Percentiles rank a stretch among this genome's conserved stretches.
Evolutionary conservation across 2,888 invertebrate species (phyloP).

Genomic region (Pecten maximus): DNA sequence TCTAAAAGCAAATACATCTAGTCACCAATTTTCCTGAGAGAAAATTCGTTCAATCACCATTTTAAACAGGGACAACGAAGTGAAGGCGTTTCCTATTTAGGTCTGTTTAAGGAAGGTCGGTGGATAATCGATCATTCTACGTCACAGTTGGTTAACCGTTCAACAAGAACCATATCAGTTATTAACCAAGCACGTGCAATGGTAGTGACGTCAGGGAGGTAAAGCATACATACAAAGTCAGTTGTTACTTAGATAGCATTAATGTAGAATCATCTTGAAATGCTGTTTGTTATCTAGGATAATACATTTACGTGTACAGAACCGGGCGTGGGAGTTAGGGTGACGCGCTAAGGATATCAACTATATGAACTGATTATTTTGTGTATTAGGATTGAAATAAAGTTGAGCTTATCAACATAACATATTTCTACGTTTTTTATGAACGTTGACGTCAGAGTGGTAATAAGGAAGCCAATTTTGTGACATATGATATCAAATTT

Average conservation of each 20-base stretch:
- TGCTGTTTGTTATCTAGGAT: not conserved
- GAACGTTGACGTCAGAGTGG: not conserved
- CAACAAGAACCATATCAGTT: not conserved
- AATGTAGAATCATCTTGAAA: not conserved
- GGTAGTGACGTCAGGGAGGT: not conserved
- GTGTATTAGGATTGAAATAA: not conserved
- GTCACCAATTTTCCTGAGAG: not conserved
- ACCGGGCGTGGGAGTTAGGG: not conserved
- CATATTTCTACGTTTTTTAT: not conserved
- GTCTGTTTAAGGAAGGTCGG: not conserved
- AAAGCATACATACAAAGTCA: not conserved
- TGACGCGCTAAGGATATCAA: not conserved
- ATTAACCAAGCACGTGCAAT: not conserved
- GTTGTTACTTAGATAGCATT: not conserved
- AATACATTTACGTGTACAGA: not conserved
- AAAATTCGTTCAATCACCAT: not conserved
- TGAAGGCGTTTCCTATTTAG: not conserved
- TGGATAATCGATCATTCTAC: not conserved
- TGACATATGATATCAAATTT: not conserved
- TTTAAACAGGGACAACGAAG: not conserved
- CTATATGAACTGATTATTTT: not conserved
- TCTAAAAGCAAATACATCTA: too few species aligned
- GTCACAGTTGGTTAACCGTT: not conserved
- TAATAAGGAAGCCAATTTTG: not conserved
- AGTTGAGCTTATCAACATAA: not conserved